These are phyloP conservation scores for Panurus biarmicus DNA, from an alignment of 2,113 vertebrate genomes.

Conservation along the genomic window DNA sequence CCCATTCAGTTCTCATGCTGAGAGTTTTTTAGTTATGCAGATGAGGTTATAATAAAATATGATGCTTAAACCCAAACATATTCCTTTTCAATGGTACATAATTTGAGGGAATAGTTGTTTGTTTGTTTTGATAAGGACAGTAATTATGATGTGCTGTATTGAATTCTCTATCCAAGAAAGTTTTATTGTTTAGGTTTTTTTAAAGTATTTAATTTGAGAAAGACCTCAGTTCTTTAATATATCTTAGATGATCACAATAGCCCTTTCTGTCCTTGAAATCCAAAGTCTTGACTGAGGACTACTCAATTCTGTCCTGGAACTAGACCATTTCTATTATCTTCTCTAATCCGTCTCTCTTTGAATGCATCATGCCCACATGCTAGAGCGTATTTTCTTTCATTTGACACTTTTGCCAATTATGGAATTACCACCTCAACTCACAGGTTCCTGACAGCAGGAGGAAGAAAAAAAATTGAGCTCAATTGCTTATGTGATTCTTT, in stretches of 20 bases:
- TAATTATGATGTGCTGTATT: neutral
- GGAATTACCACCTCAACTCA: slow-evolving; percentile 8
- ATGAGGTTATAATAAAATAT: neutral
- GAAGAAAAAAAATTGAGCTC: neutral
- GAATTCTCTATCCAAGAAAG: neutral
- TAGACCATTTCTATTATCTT: neutral
- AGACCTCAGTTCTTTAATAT: neutral
- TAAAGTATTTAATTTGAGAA: neutral
- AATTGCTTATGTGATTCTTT: neutral
- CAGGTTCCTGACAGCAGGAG: neutral
- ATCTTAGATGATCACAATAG: neutral
- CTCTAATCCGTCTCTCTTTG: neutral
- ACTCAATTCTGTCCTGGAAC: neutral
- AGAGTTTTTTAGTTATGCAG: neutral
- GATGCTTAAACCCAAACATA: neutral
- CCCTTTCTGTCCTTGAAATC: neutral
- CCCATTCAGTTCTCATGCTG: neutral
- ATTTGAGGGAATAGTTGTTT: neutral
- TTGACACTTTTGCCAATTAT: neutral
- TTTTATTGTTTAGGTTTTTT: neutral
- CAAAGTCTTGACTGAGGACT: neutral
- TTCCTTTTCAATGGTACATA: neutral
- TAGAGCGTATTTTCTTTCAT: neutral
- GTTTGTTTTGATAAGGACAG: neutral
- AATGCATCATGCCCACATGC: neutral